Percentiles rank a stretch among this genome's conserved stretches.
These are phyloP conservation scores for Apodemia duryi DNA, from an alignment of 2,888 invertebrate species.

Conservation along the genomic window DNA sequence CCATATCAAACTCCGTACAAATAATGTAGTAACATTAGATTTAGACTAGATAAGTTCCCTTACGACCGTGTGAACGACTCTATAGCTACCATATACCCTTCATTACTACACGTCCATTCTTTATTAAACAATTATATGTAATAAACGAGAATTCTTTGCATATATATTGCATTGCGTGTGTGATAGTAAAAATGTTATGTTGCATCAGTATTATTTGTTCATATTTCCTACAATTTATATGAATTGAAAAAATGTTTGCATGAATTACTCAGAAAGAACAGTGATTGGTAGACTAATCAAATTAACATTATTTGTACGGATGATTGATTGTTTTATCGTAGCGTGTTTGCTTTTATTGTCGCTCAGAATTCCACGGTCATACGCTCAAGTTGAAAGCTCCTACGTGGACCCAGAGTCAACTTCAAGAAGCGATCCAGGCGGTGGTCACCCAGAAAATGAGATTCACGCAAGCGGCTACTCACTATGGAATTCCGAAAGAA, in stretches of 20 bases:
- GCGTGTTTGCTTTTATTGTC: conserved; percentile 49
- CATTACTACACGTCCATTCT: conserved; percentile 30
- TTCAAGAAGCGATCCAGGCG: conserved; percentile 87
- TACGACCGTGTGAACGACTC: conserved; percentile 39
- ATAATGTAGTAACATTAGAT: conserved; percentile 38
- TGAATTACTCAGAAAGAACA: neutral
- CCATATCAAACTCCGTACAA: conserved; percentile 38
- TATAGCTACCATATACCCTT: conserved; percentile 26
- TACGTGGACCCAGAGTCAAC: conserved; percentile 86
- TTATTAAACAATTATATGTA: conserved; percentile 27
- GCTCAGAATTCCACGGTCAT: conserved; percentile 77
- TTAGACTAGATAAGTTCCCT: conserved; percentile 39
- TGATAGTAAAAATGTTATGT: conserved; percentile 7
- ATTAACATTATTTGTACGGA: conserved; percentile 34
- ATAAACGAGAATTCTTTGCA: conserved; percentile 20
- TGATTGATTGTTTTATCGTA: conserved; percentile 30
- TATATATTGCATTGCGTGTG: conserved; percentile 25
- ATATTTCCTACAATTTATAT: neutral
- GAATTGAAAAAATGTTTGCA: conserved; percentile 6
- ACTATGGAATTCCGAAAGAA: conserved; percentile 87
- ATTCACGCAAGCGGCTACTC: conserved; percentile 86
- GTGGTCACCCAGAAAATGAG: conserved; percentile 87
- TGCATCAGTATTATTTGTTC: conserved; percentile 8
- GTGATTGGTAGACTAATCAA: conserved; percentile 14
- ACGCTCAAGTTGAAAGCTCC: conserved; percentile 86